Evolutionary conservation across 1,140 invertebrate species (phyloP).

Genomic region (Thaumetopoea pityocampa): DNA sequence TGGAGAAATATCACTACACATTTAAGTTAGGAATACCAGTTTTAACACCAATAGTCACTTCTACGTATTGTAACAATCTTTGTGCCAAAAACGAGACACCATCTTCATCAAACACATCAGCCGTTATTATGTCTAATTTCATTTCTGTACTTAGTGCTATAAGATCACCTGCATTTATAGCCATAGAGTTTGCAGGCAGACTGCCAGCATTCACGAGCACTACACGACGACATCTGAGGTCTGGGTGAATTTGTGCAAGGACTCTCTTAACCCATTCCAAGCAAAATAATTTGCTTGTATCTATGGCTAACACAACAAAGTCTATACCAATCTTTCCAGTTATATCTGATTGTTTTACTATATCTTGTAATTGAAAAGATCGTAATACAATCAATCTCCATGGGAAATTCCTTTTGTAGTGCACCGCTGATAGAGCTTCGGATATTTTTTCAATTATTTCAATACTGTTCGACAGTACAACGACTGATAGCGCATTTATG

Average conservation of each 20-base stretch:
- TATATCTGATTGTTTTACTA: constrained; percentile 42
- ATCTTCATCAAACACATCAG: constrained; percentile 46
- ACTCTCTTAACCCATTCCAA: constrained; percentile 54
- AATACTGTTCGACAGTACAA: constrained; percentile 45
- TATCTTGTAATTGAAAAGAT: constrained; percentile 47
- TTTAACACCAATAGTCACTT: constrained; percentile 54
- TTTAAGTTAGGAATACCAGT: constrained; percentile 65
- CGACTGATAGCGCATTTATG: constrained; percentile 48
- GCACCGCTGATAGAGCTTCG: constrained; percentile 46
- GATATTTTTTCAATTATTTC: constrained; percentile 56
- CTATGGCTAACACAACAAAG: constrained; percentile 57
- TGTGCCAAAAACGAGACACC: constrained; percentile 43
- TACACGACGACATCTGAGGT: constrained; percentile 47
- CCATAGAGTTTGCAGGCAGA: constrained; percentile 51
- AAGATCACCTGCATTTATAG: constrained; percentile 48
- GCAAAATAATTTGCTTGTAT: constrained; percentile 56
- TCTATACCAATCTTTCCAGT: constrained; percentile 59
- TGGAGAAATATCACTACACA: constrained; percentile 29
- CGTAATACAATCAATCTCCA: constrained; percentile 55
- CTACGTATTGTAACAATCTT: constrained; percentile 53
- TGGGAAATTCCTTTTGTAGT: constrained; percentile 39
- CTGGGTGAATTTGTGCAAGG: constrained; percentile 51
- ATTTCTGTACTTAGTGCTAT: constrained; percentile 48
- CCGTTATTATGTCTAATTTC: constrained; percentile 54
- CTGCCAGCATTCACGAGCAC: constrained; percentile 56